Evolutionary conservation across 2,888 invertebrate genomes (phyloP), one percentile per base, ranked within the genome.

Genomic region (Coronaproctus castanopsis): DNA sequence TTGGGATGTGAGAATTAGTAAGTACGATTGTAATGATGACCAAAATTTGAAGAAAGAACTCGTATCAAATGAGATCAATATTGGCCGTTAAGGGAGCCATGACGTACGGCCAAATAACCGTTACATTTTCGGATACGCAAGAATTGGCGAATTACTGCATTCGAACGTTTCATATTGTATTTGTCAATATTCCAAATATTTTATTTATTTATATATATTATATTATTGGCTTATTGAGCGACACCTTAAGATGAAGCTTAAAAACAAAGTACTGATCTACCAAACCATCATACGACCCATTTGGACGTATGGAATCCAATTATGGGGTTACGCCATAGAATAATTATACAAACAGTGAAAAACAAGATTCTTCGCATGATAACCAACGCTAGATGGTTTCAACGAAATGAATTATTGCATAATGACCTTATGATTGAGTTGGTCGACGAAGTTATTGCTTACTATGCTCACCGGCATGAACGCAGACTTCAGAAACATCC

Each of bases 11-110:
- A 81, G 89, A 65, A 86, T 89, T 2, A 82, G 87, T n/a, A n/a
- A n/a, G n/a, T 14, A 93, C 92, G 0, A 90, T 98, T 66, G 97
- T 99, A 1, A 98, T 99, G 98, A 93, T 99, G 92, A 99, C 98
- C n/a, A 0, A 90, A 93, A 67, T 75, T 99, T 62, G 98, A 98
- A 73, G 98, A 99, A 70, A 78, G 97, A 58, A 91, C 93, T 1
- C 78, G 97, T 67, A 91, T 93, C 64, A 96, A 97, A 72, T 97
- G 96, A 72, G 89, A 93, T 72, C 88, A 96, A 72, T 98, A 99
- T 71, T 98, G 98, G 98, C 98, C 97, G 0, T 81, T 83, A 3
- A 80, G 95, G 97, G 95, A 10, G 84, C 90, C 1, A 95, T 96
- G 70, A 87, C 87, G 0, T 98, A 98, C 69, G 97, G 96, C 3